Base-by-base conservation (phyloP, 2,797 vertebrate species). In the Phataginus tetradactyla region DNA sequence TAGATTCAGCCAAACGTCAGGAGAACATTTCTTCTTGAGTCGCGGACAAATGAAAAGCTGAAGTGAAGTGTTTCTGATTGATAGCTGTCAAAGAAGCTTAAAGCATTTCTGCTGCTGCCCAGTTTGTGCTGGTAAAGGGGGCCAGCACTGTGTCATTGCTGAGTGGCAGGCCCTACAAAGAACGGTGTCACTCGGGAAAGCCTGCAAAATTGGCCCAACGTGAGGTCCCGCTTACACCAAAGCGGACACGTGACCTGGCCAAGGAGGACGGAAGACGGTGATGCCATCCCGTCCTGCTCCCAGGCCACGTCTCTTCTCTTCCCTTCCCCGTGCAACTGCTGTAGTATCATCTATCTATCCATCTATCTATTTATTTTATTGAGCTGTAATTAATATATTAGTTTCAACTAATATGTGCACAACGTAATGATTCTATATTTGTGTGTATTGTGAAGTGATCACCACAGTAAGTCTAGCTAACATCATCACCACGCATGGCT, bases 271-370 rank as follows among this genome's bases (percentile, higher is more conserved):
- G 39, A 45, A 12, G 25, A 6, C 9, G 42, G 79, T 37, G 85
- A 15, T 17, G 53, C 18, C 4, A n/a, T 1, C 23, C 6, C 2
- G 66, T 39, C 64, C 81, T 42, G 27, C 3, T 6, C 15, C 27
- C 45, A 45, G 0, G 1, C 0, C 2, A 20, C 25, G 1, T 6
- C 2, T 27, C 29, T 53, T 14, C 21, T 84, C 4, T 11, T 66
- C 55, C 53, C 34, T 21, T 6, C 5, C 20, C 13, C 29, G 0
- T 45, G 27, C 7, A 61, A 37, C 39, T 25, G 61, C 39, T 59
- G 49, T 85, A 8, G 29, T 21, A 18, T 37, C 18, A 11, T 27
- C 5, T 23, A 1, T 25, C 27, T 37, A 3, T 27, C 20, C 55
- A 13, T 15, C 3, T 49, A 21, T 13, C 17, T 12, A n/a, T 23